Conservation (phyloP, 2,113 vertebrate species). For the Petromus typicus region DNA sequence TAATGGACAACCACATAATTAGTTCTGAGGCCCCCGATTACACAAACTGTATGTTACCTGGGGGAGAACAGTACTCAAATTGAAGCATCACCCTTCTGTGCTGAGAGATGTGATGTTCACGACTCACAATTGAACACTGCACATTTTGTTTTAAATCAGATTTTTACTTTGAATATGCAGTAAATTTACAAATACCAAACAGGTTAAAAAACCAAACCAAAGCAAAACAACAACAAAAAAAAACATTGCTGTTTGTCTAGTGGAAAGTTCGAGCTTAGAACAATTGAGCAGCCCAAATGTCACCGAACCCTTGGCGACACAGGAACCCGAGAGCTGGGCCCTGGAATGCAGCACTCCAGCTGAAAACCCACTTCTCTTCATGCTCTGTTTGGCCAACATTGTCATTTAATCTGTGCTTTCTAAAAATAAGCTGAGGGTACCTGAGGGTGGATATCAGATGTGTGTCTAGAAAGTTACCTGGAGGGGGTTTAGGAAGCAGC, state of each 20-base stretch:
- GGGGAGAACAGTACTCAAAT: background rate
- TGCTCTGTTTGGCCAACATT: background rate
- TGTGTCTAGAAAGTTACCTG: background rate
- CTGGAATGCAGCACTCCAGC: background rate
- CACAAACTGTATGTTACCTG: background rate
- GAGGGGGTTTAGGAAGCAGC: background rate
- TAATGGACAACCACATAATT: background rate
- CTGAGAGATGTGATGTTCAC: background rate
- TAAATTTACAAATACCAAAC: background rate
- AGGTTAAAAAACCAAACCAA: background rate
- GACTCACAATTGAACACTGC: background rate
- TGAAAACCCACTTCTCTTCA: background rate
- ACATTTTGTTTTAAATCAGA: background rate
- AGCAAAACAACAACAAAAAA: too few species aligned
- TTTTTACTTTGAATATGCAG: background rate
- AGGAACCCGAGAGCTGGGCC: background rate
- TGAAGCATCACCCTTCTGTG: background rate
- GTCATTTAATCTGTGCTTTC: background rate
- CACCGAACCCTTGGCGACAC: background rate
- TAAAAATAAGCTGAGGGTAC: too few species aligned
- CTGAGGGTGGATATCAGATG: background rate
- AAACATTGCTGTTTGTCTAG: background rate
- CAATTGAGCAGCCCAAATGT: background rate
- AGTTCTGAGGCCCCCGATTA: background rate
- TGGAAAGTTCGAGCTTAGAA: background rate